Base-by-base conservation (phyloP, 2,888 invertebrate genomes). In the Orgyia antiqua region DNA sequence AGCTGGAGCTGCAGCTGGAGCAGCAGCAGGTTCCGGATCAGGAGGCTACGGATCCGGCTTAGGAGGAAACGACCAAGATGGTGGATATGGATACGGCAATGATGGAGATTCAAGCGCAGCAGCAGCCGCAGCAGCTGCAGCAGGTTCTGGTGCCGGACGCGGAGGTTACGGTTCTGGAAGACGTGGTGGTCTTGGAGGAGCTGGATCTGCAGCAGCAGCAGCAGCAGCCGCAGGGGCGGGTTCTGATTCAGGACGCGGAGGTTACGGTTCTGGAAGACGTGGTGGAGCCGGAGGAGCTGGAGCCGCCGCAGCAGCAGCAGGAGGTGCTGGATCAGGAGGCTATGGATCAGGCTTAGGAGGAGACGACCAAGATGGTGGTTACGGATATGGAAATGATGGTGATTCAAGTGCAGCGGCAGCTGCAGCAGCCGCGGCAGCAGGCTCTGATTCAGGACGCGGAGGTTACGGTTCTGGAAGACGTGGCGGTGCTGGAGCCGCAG, bases 391-490 rank as follows among this genome's bases (percentile, higher is more conserved):
- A n/a, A 5, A n/a, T 9, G 26, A 10, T 2, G 27, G 35, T 10
- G 17, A 9, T 24, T 31, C 24, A 9, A 33, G 6, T 3, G 9
- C 20, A 5, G 12, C 28, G 6, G n/a, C 28, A 28, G 13, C 28
- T 10, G 28, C 28, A 21, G 27, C 20, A 11, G 13, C 28, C 10
- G 26, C 18, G 11, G 32, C 32, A 17, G 9, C 32, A 19, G n/a
- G 12, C 9, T 9, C n/a, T 6, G 20, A 10, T 8, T 4, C 2
- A 10, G 28, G 13, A 4, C 3, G 0, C 4, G 9, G 10, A 15
- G 27, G 31, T 2, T 18, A 23, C 10, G 5, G 23, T 10, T 10
- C 4, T 9, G 10, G 10, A 10, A 9, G 20, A 10, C 6, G 30
- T 13, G 27, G 11, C 15, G 19, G 33, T 7, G 29, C 34, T 15